phyloP scores from a whole-genome alignment of 2,888 invertebrate genomes.

The Bedellia somnulentella region DNA sequence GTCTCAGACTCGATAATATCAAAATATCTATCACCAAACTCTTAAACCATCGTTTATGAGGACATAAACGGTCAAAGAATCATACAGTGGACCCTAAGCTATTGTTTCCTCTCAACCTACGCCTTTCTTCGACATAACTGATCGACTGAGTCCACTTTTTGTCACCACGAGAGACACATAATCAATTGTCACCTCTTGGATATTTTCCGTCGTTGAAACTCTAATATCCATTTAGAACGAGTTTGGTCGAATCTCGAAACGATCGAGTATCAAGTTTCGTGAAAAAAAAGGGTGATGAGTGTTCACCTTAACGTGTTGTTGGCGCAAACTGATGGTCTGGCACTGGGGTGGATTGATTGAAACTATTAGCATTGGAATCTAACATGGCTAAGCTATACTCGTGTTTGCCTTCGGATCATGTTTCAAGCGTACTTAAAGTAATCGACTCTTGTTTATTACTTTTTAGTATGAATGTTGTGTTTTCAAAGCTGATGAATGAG shows the following conservation, averaged over 20 bases:
- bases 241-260: constrained; percentile 40
- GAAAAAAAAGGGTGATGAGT: constrained; percentile 54
- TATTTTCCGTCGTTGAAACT: constrained; percentile 41
- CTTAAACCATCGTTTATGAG: constrained; percentile 52
- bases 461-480: too few relatives aligned
- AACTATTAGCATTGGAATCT: constrained; percentile 3
- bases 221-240: constrained; percentile 43
- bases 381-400: background rate
- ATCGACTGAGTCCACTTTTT: constrained; percentile 53
- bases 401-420: too few relatives aligned
- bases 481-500: too few relatives aligned
- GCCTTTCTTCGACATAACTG: constrained; percentile 46
- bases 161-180: constrained; percentile 34
- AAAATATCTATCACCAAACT: constrained; percentile 42
- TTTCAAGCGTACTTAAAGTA: too few relatives aligned
- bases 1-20: constrained; percentile 41
- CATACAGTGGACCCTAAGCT: constrained; percentile 52
- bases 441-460: too few relatives aligned
- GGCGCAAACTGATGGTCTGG: constrained; percentile 41
- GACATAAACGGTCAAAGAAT: constrained; percentile 58
- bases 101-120: constrained; percentile 51
- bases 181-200: constrained; percentile 55
- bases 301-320: constrained; percentile 27
- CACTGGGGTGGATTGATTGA: constrained; percentile 19
- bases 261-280: constrained; percentile 53